Percentiles rank a stretch among this genome's conserved stretches.
Evolutionary conservation across 2,888 invertebrate species (phyloP).

Genomic region (Drosophila imparisetae): DNA sequence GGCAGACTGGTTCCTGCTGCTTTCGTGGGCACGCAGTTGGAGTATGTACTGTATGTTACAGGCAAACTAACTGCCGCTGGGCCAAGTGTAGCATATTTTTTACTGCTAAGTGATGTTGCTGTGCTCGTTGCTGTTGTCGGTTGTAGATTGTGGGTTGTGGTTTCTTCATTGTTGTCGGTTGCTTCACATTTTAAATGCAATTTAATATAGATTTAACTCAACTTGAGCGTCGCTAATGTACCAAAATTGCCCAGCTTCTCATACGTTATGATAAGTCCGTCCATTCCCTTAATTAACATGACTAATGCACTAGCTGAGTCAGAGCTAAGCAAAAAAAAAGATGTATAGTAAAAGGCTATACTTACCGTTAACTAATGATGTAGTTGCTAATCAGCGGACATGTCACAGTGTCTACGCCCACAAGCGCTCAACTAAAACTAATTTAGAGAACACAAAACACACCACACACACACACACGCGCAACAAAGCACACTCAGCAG

Average conservation of each 20-base stretch:
- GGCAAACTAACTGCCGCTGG: slow-evolving; percentile 50
- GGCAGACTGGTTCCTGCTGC: slow-evolving; percentile 2
- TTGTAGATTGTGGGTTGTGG: slow-evolving; percentile 2
- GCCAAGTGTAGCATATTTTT: slow-evolving; percentile 61
- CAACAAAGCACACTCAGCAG: slow-evolving; percentile 31
- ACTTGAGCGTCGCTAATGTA: slow-evolving; percentile 42
- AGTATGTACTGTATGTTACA: slow-evolving; percentile 27
- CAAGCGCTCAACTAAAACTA: slow-evolving; percentile 40
- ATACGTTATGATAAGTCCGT: slow-evolving; percentile 55
- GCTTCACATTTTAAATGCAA: slow-evolving; percentile 54
- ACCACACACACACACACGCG: slow-evolving; percentile 8
- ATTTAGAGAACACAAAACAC: slow-evolving; percentile 39
- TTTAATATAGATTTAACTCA: slow-evolving; percentile 55
- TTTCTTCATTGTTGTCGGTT: slow-evolving; percentile 16
- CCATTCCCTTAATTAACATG: slow-evolving; percentile 67
- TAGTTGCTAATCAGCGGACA: slow-evolving; percentile 56
- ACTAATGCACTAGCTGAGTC: slow-evolving; percentile 70
- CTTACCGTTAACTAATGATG: slow-evolving; percentile 57
- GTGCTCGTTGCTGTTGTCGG: slow-evolving; percentile 15
- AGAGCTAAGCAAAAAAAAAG: slow-evolving; percentile 18
- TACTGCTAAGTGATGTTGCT: slow-evolving; percentile 48
- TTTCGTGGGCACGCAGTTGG: slow-evolving; percentile 12
- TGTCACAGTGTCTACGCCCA: slow-evolving; percentile 30
- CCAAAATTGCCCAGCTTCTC: slow-evolving; percentile 29
- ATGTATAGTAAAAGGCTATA: slow-evolving; percentile 21